Evolutionary conservation across 2,113 vertebrate species (phyloP).

Genomic region (Okapia johnstoni): DNA sequence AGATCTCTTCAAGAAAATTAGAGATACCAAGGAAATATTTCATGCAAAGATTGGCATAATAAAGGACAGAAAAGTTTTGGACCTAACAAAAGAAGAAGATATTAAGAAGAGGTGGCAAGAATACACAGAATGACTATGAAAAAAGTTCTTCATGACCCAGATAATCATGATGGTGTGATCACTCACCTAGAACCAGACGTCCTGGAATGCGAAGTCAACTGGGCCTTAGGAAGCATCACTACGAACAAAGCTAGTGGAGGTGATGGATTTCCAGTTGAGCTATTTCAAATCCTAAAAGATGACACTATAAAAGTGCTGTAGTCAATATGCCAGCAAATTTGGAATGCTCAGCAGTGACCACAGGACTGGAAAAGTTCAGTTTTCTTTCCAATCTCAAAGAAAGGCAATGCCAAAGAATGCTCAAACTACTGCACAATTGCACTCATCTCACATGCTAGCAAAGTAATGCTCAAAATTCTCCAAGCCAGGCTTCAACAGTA

Average conservation of each 20-base stretch:
- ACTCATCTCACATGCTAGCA: neutral
- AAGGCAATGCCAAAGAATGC: neutral
- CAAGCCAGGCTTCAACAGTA: neutral
- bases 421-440: neutral
- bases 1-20: neutral
- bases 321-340: neutral
- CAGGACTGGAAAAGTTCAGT: neutral
- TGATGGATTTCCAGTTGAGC: neutral
- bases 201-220: neutral
- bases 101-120: neutral
- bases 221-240: neutral
- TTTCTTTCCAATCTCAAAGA: neutral
- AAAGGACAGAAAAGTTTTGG: neutral
- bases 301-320: neutral
- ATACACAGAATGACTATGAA: neutral
- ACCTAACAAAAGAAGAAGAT: neutral
- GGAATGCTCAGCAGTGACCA: neutral
- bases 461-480: neutral
- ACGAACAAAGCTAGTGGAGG: neutral
- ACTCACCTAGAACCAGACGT: neutral
- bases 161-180: neutral
- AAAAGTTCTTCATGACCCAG: neutral
- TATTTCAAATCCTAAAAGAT: neutral
- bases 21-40: neutral
- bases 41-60: neutral